Evolutionary conservation across 2,797 vertebrate genomes (phyloP), one percentile per base, ranked within the genome.

Genomic region (Danionella dracula): DNA sequence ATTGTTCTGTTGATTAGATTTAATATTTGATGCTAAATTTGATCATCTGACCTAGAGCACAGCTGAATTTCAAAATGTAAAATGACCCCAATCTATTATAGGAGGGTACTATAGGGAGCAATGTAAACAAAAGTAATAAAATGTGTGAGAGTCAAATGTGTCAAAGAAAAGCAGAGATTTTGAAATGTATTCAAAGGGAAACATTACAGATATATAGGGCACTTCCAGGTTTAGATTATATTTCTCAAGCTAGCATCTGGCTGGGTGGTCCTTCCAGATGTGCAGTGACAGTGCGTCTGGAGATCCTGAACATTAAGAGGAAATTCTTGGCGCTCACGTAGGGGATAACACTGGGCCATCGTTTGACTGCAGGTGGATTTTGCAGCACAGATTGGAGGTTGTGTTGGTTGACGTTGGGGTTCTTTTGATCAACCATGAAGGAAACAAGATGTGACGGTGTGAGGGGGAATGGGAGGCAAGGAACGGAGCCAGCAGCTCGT

Each of bases 351-450:
- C 29, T 46, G 12, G 55, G 15, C 27, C 15, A 17, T 49, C 56
- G 50, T 15, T 53, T 41, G 61, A 21, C 46, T 38, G 57, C 49
- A 20, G 62, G 68, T 40, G 46, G 44, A 48, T 59, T 19, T 54
- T 74, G 56, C 66, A 67, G 72, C 76, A 77, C 77, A 83, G 79
- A 80, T 79, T 71, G 77, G 70, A 72, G 67, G 70, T 69, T 4
- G 66, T 71, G 64, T 60, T 34, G 78, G 83, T 80, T 84, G 86
- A 86, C 80, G 78, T 73, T 13, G 68, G 72, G 71, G 81, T 84
- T 75, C 76, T 79, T 85, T 83, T 85, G 78, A 88, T 86, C 82
- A 82, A 73, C 72, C 77, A 57, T 71, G 74, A 70, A 72, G 81
- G 78, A 85, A 82, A 87, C 78, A 60, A 76, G 76, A 83, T 76